Base-by-base conservation (phyloP, 2,113 vertebrate species). In the Lates calcarifer region DNA sequence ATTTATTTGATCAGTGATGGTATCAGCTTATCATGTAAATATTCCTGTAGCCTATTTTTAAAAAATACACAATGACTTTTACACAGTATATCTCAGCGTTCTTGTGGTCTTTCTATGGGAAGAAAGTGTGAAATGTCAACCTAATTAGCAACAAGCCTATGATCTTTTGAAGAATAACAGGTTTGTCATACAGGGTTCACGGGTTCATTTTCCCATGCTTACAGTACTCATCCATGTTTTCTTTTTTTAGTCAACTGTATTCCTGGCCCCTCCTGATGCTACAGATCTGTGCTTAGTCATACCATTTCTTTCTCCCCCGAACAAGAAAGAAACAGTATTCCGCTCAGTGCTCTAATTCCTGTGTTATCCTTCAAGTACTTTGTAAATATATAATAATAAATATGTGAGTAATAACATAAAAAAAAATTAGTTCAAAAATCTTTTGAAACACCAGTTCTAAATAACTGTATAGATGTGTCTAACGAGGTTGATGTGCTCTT, bases 41-140 rank as follows among this genome's bases (percentile, higher is more conserved):
- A 14, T 20, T 18, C 18, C 14, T 39, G 43, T 22, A 45, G 20
- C 11, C 41, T 10, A 0, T n/a, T n/a, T 47, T 4, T 26, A 29
- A 26, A 41, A 39, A 35, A 24, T 12, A 17, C 41, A 2, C 6
- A 37, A 43, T 43, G 13, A 15, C 41, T 43, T 43, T 47, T 47
- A 47, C 2, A 47, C 43, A 47, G 43, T 18, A 47, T 18, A 63
- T 62, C 6, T 37, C 18, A 55, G 35, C 51, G 28, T 55, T 61
- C 55, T 39, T 63, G 13, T 53, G 8, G 10, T 55, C 6, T 17
- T 35, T 43, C 47, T 31, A 14, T 12, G 14, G n/a, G 18, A 41
- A 53, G 57, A 53, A 43, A 43, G 31, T 31, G 49, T 55, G 29
- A 81, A 88, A 88, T 88, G 86, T 79, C 86, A 82, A 29, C 45